Conservation (phyloP, 2,888 invertebrate genomes). For the Chrysomela aeneicollis region DNA sequence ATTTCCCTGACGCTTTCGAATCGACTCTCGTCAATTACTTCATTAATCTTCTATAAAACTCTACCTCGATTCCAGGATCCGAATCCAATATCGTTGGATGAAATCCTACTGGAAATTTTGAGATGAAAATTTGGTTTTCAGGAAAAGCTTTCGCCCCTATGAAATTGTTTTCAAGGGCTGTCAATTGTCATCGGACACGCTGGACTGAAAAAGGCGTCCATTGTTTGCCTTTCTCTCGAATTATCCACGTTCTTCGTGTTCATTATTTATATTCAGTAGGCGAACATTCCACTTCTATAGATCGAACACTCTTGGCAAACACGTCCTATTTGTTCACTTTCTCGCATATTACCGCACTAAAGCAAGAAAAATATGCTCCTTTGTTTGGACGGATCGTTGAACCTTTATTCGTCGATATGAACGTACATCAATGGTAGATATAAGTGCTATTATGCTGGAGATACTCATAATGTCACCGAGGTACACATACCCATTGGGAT, state of each 20-base stretch:
- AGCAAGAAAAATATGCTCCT: not conserved
- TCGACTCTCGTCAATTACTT: too few species aligned
- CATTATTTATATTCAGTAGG: not conserved
- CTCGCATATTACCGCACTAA: not conserved
- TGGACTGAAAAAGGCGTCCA: not conserved
- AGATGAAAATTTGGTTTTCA: too few species aligned
- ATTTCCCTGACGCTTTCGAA: too few species aligned
- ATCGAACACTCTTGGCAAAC: not conserved
- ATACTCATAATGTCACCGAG: too few species aligned
- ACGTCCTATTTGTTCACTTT: not conserved
- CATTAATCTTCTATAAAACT: too few species aligned
- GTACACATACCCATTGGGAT: too few species aligned
- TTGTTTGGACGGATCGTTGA: not conserved
- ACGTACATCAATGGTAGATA: not conserved
- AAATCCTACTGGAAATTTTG: too few species aligned
- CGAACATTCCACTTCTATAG: not conserved
- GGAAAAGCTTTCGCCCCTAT: too few species aligned
- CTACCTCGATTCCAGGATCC: too few species aligned
- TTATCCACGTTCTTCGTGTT: not conserved
- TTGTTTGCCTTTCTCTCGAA: not conserved
- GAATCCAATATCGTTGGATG: too few species aligned
- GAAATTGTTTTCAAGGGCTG: too few species aligned
- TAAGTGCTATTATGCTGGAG: too few species aligned
- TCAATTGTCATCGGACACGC: not conserved
- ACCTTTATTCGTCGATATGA: not conserved